Percentiles rank a stretch among this genome's conserved stretches.
These are phyloP conservation scores for Pelobates fuscus DNA, from an alignment of 2,113 vertebrate species.

Conservation along the genomic window DNA sequence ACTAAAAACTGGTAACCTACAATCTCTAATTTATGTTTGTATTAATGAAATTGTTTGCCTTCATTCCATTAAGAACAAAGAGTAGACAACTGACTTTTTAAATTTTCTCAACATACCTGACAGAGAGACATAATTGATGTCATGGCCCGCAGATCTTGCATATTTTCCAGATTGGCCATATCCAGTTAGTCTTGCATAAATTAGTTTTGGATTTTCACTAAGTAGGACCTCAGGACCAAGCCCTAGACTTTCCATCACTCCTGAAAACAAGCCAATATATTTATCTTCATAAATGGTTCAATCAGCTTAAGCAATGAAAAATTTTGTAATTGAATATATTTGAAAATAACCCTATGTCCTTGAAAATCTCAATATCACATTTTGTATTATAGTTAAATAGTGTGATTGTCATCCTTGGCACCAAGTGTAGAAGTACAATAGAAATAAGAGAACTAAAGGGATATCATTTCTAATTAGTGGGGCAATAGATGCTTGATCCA, in stretches of 20 bases:
- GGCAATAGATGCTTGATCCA: no score
- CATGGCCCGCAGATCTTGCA: constrained; percentile 81
- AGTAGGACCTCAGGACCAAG: constrained; percentile 81
- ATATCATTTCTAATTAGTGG: no score
- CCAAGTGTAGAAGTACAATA: no score
- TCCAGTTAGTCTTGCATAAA: constrained; percentile 91
- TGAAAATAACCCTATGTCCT: no score
- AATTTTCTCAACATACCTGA: constrained; percentile 74
- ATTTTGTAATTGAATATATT: no score
- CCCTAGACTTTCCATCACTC: constrained; percentile 92
- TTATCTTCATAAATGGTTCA: no score
- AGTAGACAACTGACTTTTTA: not conserved
- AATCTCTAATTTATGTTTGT: not conserved
- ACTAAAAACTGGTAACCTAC: not conserved
- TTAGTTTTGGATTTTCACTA: constrained; percentile 81
- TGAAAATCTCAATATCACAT: no score
- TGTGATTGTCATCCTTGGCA: no score
- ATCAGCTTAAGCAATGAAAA: no score
- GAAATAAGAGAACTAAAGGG: no score
- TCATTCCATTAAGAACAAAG: not conserved
- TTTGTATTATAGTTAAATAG: no score
- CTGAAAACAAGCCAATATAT: constrained; percentile 62
- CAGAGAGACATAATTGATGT: constrained; percentile 92
- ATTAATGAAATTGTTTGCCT: not conserved
- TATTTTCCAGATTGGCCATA: constrained; percentile 85